These are phyloP conservation scores for Numenius phaeopus DNA, from an alignment of 2,797 vertebrate genomes.

Conservation along the genomic window DNA sequence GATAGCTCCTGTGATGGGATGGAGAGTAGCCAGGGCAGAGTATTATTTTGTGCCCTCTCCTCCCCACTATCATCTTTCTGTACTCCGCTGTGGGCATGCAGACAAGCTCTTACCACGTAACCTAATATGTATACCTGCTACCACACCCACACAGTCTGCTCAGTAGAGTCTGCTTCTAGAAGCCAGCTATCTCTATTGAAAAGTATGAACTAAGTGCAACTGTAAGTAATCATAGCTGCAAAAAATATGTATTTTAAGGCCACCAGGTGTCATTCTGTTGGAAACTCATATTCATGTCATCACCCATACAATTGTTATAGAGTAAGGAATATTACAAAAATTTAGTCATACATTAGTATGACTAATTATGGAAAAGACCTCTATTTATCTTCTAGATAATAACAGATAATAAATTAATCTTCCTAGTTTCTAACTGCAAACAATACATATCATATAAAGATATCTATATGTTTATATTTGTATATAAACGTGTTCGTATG, in stretches of 20 bases:
- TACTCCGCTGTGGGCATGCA: background rate
- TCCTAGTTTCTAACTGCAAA: background rate
- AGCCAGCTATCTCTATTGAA: background rate
- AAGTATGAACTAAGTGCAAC: background rate
- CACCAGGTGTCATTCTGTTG: background rate
- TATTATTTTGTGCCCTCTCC: background rate
- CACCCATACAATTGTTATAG: background rate
- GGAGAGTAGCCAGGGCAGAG: background rate
- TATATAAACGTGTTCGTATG: too few species aligned
- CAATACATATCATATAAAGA: background rate
- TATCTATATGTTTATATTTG: background rate
- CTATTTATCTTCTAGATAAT: background rate
- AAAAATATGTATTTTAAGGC: background rate
- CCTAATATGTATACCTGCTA: background rate
- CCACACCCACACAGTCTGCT: background rate
- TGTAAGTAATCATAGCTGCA: background rate
- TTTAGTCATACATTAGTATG: background rate
- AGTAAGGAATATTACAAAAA: background rate
- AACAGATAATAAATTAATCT: background rate
- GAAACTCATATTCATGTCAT: background rate
- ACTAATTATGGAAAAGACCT: background rate
- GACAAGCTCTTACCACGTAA: background rate
- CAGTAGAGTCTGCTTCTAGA: background rate
- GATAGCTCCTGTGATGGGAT: background rate
- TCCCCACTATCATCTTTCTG: rapidly evolving